Base-by-base conservation (phyloP, 2,888 invertebrate genomes). In the Alcis repandata region DNA sequence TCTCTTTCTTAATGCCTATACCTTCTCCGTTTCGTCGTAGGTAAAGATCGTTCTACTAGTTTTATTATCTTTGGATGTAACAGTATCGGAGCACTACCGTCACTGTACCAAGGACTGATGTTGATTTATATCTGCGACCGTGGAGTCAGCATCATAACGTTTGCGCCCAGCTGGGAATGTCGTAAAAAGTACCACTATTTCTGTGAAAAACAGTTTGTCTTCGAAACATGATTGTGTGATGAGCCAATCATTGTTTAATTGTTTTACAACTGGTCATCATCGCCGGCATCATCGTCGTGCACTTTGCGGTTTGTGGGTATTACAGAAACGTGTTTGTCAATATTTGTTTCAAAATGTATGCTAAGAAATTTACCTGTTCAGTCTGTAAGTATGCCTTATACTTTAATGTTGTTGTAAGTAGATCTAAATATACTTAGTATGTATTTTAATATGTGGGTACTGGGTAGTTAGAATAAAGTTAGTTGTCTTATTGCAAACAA, bases 201-300 rank as follows among this genome's bases (percentile, higher is more conserved):
- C 48, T 22, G 53, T 53, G 17, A 40, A 27, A 38, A 56, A 49
- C 41, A 20, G 45, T 10, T 15, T 52, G 7, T 56, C 57, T 52
- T n/a, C 22, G 27, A 53, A 57, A 46, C 59, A 33, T 19, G 33
- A 33, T 63, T 63, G 54, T 59, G 56, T 57, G 45, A 59, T 56
- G 56, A 43, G 33, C 45, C 64, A 65, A 65, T 60, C 56, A 45
- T 45, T 8, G 19, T 63, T 58, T 52, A 53, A 58, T 53, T 13
- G 63, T 52, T 63, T 63, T 53, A 58, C 46, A 40, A 52, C 38
- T 40, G 40, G 36, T 19, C 10, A 52, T 57, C n/a, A 17, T 1
- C 27, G 53, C 32, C 52, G n/a, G n/a, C n/a, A n/a, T n/a, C n/a
- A 63, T 51, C 36, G 17, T 0, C 13, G 17, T 49, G 41, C 40